A percentile compares a stretch with the other conserved stretches of the same genome.
phyloP scores from a whole-genome alignment of 2,113 vertebrate species.

The Bubo blakistoni region DNA sequence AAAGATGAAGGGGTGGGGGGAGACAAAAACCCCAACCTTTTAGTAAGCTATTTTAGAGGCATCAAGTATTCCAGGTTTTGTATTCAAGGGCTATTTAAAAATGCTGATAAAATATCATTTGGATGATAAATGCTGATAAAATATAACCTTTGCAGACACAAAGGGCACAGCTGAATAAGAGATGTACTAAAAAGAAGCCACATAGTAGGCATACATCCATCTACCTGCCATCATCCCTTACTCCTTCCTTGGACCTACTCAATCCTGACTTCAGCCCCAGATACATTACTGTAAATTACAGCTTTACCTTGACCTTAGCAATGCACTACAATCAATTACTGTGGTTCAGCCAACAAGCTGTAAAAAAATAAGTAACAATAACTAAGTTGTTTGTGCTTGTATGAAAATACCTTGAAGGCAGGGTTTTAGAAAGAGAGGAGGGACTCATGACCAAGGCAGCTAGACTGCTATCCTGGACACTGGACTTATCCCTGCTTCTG shows the following conservation, averaged over 20 bases:
- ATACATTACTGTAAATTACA: not conserved
- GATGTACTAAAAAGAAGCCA: not conserved
- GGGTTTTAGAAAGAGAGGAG: not conserved
- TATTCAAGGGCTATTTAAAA: not conserved
- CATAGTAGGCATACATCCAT: not conserved
- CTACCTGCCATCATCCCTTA: not conserved
- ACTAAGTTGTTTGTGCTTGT: not conserved
- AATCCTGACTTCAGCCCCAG: not conserved
- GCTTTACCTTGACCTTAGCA: not conserved
- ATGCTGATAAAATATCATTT: not conserved
- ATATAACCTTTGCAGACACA: not conserved
- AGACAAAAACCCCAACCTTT: not conserved
- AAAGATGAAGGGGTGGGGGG: not conserved
- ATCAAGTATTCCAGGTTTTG: not conserved
- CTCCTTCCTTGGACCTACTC: not conserved
- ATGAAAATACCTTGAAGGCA: not conserved
- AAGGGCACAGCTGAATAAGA: not conserved
- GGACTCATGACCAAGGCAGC: not conserved
- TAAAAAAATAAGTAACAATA: conserved; percentile 4
- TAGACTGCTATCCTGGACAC: not conserved
- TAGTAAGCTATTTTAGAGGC: not conserved
- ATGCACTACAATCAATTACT: not conserved
- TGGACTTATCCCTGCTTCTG: not conserved
- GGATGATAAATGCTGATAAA: not conserved
- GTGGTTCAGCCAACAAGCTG: not conserved